A percentile compares a stretch with the other conserved stretches of the same genome.
These are phyloP conservation scores for Pseudonaja textilis DNA, from an alignment of 2,113 vertebrate genomes.

Conservation along the genomic window DNA sequence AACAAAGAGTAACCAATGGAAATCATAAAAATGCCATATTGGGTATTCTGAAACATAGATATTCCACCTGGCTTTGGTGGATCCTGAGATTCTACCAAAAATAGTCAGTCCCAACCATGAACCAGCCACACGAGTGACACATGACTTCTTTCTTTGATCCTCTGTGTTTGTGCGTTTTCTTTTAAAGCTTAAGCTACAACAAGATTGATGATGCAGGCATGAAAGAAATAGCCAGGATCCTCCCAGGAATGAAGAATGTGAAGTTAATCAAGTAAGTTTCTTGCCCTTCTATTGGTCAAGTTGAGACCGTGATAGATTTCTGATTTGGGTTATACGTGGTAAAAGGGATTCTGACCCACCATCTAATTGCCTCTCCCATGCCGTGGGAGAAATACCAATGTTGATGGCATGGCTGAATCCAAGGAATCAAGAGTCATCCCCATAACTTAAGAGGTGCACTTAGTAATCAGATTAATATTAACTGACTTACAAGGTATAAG, in stretches of 20 bases:
- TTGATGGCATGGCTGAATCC: not conserved
- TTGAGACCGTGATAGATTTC: not conserved
- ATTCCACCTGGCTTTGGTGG: not conserved
- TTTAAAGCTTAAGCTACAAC: slow-evolving; percentile 78
- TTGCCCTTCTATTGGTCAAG: not conserved
- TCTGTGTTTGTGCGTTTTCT: slow-evolving; percentile 10
- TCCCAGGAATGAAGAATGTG: slow-evolving; percentile 73
- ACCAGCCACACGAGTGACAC: not conserved
- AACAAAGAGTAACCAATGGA: not conserved
- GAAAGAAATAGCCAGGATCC: slow-evolving; percentile 65
- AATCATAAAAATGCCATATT: not conserved
- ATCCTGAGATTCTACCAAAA: not conserved
- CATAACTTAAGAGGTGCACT: not conserved
- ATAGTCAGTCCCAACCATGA: not conserved
- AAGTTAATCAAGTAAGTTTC: slow-evolving; percentile 77
- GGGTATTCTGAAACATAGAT: not conserved
- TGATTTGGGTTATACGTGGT: fast-evolving
- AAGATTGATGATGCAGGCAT: slow-evolving; percentile 73
- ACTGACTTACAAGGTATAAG: not conserved
- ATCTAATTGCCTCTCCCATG: not conserved
- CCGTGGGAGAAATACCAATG: not conserved
- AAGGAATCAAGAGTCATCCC: not conserved
- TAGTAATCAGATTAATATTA: not conserved
- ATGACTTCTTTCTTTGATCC: not conserved
- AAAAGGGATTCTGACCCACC: not conserved